phyloP scores from a whole-genome alignment of 53 echinoderm and acorn worm species.

The Crossaster papposus region DNA sequence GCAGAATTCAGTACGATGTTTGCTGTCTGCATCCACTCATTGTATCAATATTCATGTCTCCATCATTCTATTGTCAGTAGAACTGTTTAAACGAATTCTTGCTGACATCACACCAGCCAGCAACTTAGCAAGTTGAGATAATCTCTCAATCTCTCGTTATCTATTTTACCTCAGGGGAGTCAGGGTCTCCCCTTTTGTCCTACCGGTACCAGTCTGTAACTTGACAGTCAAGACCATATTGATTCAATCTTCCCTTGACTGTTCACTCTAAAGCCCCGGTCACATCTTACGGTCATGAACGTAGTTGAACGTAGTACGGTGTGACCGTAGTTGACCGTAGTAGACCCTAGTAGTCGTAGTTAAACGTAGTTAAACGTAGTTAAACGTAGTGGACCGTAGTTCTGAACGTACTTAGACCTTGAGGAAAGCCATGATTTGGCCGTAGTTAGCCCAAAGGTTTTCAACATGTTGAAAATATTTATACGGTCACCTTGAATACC shows the following conservation, averaged over 20 bases:
- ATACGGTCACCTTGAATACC: no score
- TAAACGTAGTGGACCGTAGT: no score
- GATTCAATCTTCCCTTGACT: slow-evolving; percentile 43
- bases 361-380: no score
- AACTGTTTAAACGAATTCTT: slow-evolving; percentile 10
- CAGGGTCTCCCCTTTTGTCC: not conserved
- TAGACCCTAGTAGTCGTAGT: no score
- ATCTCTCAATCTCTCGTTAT: slow-evolving; percentile 41
- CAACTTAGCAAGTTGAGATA: not conserved
- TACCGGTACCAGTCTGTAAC: slow-evolving; percentile 8
- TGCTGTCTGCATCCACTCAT: not conserved
- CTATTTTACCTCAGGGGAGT: not conserved
- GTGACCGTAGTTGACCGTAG: no score
- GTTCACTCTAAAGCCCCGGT: slow-evolving; percentile 30
- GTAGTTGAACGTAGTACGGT: no score
- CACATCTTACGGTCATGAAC: no score
- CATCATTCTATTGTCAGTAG: not conserved
- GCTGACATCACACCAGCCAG: not conserved
- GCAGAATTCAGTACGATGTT: not conserved
- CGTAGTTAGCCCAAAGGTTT: no score
- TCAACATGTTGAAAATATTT: no score
- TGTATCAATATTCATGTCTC: slow-evolving; percentile 1
- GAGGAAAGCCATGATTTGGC: no score
- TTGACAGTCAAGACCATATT: not conserved
- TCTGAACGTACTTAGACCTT: no score